Evolutionary conservation across 2,888 invertebrate species (phyloP), one percentile per base, ranked within the genome.

Genomic region (Chymomyza caudatula): DNA sequence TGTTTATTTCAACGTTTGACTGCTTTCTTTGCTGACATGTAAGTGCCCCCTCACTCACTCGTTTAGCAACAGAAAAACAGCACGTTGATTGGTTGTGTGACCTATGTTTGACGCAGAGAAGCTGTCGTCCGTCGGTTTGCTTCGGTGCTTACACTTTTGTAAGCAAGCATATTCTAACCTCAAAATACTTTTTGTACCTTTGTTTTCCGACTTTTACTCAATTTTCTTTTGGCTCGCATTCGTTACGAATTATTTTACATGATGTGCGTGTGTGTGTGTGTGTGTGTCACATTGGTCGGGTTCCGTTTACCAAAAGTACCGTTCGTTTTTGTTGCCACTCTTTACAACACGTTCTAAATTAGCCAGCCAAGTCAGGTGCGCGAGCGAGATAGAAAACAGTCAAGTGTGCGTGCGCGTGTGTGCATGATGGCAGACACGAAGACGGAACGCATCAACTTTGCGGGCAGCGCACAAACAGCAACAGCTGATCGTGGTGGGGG

Each of bases 91-190:
- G 11, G 29, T 37, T 37, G 11, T n/a, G n/a, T 11, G 4, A 20
- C 22, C 3, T 8, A 4, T 8, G 29, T 11, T 37, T 37, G 4
- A 37, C 11, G 1, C 11, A 2, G 2, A 37, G 11, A 37, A 37
- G 29, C 29, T 37, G 29, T 37, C 29, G 25, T 42, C 42, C 13
- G 17, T 15, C 51, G 22, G 52, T 52, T 19, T 22, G 8, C 52
- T 52, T 22, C 8, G 8, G 15, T 44, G 47, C 29, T 54, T 54
- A 25, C 15, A 23, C 2, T 22, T 37, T 37, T 65, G 51, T 47
- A n/a, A n/a, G n/a, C n/a, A n/a, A 43, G 60, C 56, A 63, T 60
- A 62, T 76, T 81, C 83, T 82, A 85, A 83, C 80, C 85, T 85
- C 78, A 80, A 80, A 60, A 77, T 11, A 71, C 68, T 68, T 52